Evolutionary conservation across 2,113 vertebrate genomes (phyloP).

Genomic region (Aptenodytes patagonicus): DNA sequence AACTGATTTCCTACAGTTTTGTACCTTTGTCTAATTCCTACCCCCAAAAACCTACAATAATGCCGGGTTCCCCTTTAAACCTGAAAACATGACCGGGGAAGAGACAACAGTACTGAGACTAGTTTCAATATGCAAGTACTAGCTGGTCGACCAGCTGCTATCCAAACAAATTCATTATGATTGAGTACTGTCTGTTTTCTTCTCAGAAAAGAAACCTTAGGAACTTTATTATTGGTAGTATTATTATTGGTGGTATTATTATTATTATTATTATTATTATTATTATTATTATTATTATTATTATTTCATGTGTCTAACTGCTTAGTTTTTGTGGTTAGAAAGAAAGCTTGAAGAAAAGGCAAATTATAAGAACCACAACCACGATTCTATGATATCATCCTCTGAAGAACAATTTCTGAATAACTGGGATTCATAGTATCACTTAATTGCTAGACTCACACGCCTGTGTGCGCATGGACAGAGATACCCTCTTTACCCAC

Average conservation of each 20-base stretch:
- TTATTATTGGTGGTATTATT: no score
- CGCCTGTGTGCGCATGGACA: background rate
- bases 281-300: no score
- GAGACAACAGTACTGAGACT: background rate
- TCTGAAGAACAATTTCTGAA: background rate
- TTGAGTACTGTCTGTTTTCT: background rate
- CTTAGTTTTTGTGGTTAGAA: background rate
- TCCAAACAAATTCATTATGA: background rate
- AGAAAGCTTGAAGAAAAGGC: background rate
- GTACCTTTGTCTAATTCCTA: background rate
- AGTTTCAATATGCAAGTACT: background rate
- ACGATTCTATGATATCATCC: background rate
- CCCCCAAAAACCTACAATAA: background rate
- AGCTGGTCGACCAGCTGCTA: background rate
- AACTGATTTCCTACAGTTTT: background rate
- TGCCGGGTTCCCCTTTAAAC: background rate
- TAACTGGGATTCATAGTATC: background rate
- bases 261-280: background rate
- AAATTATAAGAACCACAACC: background rate
- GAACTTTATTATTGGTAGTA: background rate
- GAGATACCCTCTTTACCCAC: background rate
- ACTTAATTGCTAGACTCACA: background rate
- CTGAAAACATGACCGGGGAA: background rate
- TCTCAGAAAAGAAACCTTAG: background rate
- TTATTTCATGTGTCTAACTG: background rate